Conservation (phyloP, 2,797 vertebrate species). For the Diceros bicornis region DNA sequence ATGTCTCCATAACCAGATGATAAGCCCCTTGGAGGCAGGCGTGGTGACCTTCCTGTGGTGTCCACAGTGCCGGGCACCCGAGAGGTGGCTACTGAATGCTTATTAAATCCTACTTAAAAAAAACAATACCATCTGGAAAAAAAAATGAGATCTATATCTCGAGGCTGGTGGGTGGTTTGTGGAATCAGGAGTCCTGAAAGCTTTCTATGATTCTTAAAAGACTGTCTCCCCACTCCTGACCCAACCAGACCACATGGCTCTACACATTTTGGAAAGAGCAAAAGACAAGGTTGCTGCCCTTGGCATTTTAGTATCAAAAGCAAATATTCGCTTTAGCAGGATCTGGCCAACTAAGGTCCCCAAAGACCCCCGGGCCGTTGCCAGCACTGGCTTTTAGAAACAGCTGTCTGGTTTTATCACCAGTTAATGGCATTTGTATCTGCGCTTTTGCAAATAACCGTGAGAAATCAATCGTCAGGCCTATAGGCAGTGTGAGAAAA, state of each 20-base stretch:
- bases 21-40: neutral
- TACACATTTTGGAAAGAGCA: neutral
- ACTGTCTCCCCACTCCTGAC: neutral
- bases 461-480: slow-evolving; percentile 54
- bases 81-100: neutral
- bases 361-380: neutral
- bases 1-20: neutral
- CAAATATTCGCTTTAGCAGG: slow-evolving; percentile 14
- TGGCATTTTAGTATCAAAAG: slow-evolving; percentile 56
- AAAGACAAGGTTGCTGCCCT: neutral
- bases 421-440: slow-evolving; percentile 72
- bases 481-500: slow-evolving; percentile 15
- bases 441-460: slow-evolving; percentile 76
- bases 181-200: neutral
- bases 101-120: neutral
- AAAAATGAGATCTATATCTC: neutral
- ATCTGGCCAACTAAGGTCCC: slow-evolving; percentile 19
- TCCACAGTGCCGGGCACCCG: neutral
- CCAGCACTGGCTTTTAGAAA: slow-evolving; percentile 62
- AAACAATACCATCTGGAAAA: neutral
- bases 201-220: slow-evolving; percentile 53
- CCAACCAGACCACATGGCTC: neutral
- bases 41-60: neutral
- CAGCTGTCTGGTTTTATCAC: slow-evolving; percentile 68
- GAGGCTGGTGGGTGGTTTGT: neutral